Percentiles rank a stretch among this genome's conserved stretches.
Evolutionary conservation across 2,888 invertebrate species (phyloP).

Genomic region (Agyllia agylla): DNA sequence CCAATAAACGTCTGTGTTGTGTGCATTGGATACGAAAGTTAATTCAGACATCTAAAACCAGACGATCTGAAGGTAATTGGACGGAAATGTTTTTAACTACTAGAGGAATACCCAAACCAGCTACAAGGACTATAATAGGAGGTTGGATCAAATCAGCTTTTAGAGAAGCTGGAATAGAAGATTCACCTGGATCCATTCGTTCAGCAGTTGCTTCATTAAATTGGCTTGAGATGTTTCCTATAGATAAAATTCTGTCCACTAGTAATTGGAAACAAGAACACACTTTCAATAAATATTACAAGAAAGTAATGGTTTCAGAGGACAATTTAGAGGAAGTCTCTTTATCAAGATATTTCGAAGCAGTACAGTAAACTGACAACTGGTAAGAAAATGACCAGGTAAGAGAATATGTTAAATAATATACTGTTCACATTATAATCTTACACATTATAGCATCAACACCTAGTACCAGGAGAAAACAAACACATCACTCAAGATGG

Average conservation of each 20-base stretch:
- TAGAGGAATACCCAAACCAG: conserved; percentile 10
- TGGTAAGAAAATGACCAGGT: no score
- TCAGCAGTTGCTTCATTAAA: conserved; percentile 56
- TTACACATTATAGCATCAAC: conserved; percentile 33
- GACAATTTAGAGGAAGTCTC: not conserved
- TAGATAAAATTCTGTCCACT: conserved; percentile 41
- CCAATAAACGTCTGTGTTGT: not conserved
- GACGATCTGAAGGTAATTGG: not conserved
- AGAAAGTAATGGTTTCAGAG: conserved; percentile 12
- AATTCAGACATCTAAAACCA: not conserved
- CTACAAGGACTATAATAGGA: conserved; percentile 30
- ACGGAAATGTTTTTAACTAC: not conserved
- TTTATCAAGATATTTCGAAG: conserved; percentile 27
- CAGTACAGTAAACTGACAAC: not conserved
- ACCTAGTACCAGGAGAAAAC: conserved; percentile 46
- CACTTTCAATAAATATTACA: conserved; percentile 75
- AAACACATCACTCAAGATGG: conserved; percentile 62
- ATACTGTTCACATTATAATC: not conserved
- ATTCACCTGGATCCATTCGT: conserved; percentile 27
- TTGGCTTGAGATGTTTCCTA: conserved; percentile 41
- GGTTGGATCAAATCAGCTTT: conserved; percentile 27
- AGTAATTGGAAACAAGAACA: conserved; percentile 42
- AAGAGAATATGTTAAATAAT: no score
- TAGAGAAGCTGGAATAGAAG: conserved; percentile 30
- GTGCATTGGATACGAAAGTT: not conserved